Base-by-base conservation (phyloP, 1,140 invertebrate species). In the Sitophilus oryzae region DNA sequence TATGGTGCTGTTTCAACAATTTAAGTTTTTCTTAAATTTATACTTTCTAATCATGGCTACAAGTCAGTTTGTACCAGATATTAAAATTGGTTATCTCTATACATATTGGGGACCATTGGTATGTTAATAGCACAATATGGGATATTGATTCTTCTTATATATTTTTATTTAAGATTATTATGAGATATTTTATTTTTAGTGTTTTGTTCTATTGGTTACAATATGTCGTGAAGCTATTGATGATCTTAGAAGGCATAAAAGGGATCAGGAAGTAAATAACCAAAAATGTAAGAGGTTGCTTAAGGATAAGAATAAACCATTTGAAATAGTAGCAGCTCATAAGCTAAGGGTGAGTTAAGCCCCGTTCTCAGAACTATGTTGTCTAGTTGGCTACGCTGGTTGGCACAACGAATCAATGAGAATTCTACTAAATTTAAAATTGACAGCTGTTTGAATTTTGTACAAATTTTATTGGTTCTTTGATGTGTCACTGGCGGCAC, bases 41-140 rank as follows among this genome's bases (percentile, higher is more conserved):
- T 99, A 98, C 68, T 99, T 99, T 75, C 77, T 99, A 37, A 78
- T 98, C 35, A 99, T 99, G 96, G 96, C 97, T 2, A 81, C 88
- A 18, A 94, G 92, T 66, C 97, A 99, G 71, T 98, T 99, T 71
- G 91, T 99, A 71, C 93, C 93, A 22, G 91, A 92, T 62, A 88
- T 99, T 57, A 80, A 90, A 66, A 96, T 99, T 71, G 96, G 96
- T 5, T 96, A 96, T 73, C 81, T 97, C 3, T 99, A 98, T 72
- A 99, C 96, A 10, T 99, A 98, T 74, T 99, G 96, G 96, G 95
- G 93, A 58, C 96, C 96, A 58, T 73, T 99, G 60, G 84, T 87
- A 74, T 78, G 76, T 73, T 54, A 22, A 14, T 8, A 20, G 5
- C n/a, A 49, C 2, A 46, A 6, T 30, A 11, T 23, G 6, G n/a